Percentiles rank a stretch among this genome's conserved stretches.
Conservation (phyloP, 2,797 vertebrate genomes). For the Schizopygopsis pylzovi region DNA sequence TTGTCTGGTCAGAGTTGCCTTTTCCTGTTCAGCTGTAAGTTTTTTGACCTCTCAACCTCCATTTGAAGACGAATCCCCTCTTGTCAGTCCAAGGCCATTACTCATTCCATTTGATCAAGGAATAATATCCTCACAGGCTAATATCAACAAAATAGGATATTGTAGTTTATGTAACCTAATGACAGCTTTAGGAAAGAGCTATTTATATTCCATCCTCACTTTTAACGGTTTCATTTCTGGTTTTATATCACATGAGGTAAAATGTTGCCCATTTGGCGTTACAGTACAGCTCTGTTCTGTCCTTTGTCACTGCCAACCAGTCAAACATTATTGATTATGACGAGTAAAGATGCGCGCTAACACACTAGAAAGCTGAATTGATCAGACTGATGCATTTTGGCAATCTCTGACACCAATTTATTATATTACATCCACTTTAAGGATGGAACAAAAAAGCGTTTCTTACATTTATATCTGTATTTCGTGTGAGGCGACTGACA, state of each 20-base stretch:
- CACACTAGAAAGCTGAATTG: conserved; percentile 3
- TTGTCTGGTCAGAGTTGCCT: not conserved
- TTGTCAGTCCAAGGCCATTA: conserved; percentile 20
- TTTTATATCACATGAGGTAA: conserved; percentile 28
- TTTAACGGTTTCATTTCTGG: conserved; percentile 10
- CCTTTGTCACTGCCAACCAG: not conserved
- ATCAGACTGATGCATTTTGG: conserved; percentile 12
- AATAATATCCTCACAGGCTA: conserved; percentile 9
- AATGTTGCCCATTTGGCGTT: not conserved
- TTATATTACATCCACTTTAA: not conserved
- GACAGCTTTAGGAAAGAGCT: conserved; percentile 16
- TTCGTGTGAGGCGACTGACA: not conserved
- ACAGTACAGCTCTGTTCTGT: conserved; percentile 12
- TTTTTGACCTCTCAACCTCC: conserved; percentile 27
- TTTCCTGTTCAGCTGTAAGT: conserved; percentile 26
- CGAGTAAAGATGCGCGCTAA: not conserved
- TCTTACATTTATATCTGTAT: not conserved
- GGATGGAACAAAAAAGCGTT: not conserved
- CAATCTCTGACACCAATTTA: not conserved
- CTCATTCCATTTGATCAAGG: conserved; percentile 19
- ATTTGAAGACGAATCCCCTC: conserved; percentile 19
- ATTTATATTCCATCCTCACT: conserved; percentile 30
- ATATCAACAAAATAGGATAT: conserved; percentile 11
- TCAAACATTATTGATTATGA: conserved; percentile 38
- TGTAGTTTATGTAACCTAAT: conserved; percentile 22